Conservation (phyloP, 2,888 invertebrate species). For the Cryptops parisi region DNA sequence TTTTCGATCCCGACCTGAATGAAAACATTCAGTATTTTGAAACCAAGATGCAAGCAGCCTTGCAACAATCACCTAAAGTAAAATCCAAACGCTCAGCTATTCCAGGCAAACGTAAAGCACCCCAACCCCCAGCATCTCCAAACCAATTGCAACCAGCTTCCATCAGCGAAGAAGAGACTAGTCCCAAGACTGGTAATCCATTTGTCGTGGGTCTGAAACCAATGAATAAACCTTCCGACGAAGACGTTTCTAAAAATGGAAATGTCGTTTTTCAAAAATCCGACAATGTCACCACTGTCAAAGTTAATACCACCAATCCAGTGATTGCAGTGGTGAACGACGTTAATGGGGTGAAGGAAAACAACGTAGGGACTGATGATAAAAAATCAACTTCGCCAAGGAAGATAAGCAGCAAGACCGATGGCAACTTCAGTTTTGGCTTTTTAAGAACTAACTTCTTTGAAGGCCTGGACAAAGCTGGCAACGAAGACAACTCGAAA, state of each 20-base stretch:
- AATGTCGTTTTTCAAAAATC: slow-evolving; percentile 2
- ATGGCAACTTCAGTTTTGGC: slow-evolving; percentile 1
- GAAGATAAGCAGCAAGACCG: background rate
- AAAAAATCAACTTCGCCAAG: slow-evolving; percentile 1
- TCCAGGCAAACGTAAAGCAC: slow-evolving; percentile 18
- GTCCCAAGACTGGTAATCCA: background rate
- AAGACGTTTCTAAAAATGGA: background rate
- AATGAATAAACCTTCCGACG: background rate
- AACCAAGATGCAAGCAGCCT: slow-evolving; percentile 5
- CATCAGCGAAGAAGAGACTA: background rate
- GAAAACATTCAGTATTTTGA: slow-evolving; percentile 12
- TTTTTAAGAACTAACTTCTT: slow-evolving; percentile 9
- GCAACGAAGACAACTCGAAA: slow-evolving; percentile 6
- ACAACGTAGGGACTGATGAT: background rate
- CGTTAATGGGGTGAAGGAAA: background rate
- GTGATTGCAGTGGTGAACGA: background rate
- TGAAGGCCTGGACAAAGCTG: slow-evolving; percentile 12
- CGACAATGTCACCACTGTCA: slow-evolving; percentile 8
- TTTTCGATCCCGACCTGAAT: background rate
- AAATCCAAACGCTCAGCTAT: slow-evolving; percentile 10
- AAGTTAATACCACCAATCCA: slow-evolving; percentile 8
- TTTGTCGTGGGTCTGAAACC: background rate
- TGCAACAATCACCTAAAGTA: slow-evolving; percentile 10
- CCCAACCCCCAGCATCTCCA: slow-evolving; percentile 11
- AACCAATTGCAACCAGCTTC: background rate